A percentile compares a stretch with the other conserved stretches of the same genome.
Evolutionary conservation across 92 coral and sea anemone species (phyloP).

Genomic region (Montipora capitata): DNA sequence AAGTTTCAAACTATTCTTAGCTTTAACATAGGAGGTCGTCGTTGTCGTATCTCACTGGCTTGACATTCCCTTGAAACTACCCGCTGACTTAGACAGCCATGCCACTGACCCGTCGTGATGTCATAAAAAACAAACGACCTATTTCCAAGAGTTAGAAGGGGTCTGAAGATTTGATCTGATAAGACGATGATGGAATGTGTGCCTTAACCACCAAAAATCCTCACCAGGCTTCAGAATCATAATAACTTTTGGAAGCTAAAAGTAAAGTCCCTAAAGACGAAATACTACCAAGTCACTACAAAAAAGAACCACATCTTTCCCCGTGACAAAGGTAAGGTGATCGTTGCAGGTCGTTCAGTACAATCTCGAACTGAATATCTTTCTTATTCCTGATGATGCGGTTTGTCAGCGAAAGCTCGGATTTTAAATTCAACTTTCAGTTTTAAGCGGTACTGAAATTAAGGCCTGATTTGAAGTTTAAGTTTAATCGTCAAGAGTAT

Average conservation of each 20-base stretch:
- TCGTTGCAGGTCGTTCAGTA: not conserved
- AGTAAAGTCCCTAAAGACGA: too few relatives aligned
- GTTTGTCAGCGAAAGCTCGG: too few relatives aligned
- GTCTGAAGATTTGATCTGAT: not conserved
- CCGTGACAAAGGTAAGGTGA: not conserved
- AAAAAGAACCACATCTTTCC: not conserved
- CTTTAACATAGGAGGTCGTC: not conserved
- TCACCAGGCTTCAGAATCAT: too few relatives aligned
- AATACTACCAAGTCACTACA: too few relatives aligned
- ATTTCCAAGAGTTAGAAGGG: not conserved
- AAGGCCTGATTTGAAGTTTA: too few relatives aligned
- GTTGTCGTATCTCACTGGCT: not conserved
- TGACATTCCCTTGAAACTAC: not conserved
- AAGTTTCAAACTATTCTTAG: too few relatives aligned
- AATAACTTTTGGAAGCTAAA: too few relatives aligned
- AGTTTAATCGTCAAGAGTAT: too few relatives aligned
- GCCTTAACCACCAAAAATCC: not conserved
- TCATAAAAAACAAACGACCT: not conserved
- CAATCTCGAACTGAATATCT: too few relatives aligned
- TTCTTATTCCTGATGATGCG: too few relatives aligned
- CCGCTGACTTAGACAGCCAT: not conserved
- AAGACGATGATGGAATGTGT: not conserved
- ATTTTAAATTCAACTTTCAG: too few relatives aligned
- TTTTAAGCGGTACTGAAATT: too few relatives aligned
- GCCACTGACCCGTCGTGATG: slow-evolving; percentile 10